A percentile compares a stretch with the other conserved stretches of the same genome.
Evolutionary conservation across 2,797 vertebrate genomes (phyloP).

Genomic region (Lacerta viridis): DNA sequence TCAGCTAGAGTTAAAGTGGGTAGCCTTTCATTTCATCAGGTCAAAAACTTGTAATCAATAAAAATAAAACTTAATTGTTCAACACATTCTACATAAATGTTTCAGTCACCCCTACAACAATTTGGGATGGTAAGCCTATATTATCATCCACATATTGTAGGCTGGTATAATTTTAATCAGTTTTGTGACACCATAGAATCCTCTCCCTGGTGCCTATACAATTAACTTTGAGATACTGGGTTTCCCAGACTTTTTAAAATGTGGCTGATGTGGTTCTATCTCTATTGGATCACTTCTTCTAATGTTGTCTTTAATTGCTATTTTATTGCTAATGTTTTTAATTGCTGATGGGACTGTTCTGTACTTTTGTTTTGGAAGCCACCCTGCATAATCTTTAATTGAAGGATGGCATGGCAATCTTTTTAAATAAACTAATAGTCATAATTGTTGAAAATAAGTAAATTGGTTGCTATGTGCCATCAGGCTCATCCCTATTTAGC

Average conservation of each 20-base stretch:
- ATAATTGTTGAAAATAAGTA: background rate
- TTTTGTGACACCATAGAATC: background rate
- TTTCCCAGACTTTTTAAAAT: background rate
- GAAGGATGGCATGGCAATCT: background rate
- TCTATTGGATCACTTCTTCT: background rate
- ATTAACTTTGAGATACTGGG: too few species aligned
- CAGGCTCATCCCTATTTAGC: background rate
- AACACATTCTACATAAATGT: too few species aligned
- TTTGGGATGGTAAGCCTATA: too few species aligned
- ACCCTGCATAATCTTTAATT: background rate
- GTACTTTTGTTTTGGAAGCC: background rate
- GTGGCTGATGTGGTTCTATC: background rate
- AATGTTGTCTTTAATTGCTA: background rate
- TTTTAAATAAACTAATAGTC: background rate
- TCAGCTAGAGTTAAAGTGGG: too few species aligned
- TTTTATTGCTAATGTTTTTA: background rate
- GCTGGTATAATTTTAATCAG: too few species aligned
- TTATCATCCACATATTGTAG: too few species aligned
- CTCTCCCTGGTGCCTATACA: background rate
- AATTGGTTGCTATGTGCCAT: background rate
- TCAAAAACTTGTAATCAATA: too few species aligned
- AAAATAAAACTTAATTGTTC: too few species aligned
- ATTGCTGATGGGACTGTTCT: background rate
- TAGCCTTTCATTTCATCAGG: too few species aligned
- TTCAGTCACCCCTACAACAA: too few species aligned